Evolutionary conservation across 2,113 vertebrate species (phyloP), one percentile per base, ranked within the genome.

Genomic region (Lethenteron reissneri): DNA sequence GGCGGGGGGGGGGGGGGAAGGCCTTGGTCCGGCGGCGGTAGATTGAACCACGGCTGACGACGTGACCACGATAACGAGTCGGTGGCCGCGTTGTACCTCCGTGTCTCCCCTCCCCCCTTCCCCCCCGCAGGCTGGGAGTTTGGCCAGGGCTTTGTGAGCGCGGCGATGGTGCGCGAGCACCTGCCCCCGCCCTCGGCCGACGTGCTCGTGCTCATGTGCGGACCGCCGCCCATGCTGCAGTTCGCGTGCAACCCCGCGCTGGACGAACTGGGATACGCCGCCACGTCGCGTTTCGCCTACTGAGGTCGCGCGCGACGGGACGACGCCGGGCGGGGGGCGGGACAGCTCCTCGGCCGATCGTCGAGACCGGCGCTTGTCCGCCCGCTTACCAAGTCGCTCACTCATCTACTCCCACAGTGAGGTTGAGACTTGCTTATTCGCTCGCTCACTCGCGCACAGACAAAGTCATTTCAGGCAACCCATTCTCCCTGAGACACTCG

Each of bases 161-260:
- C 96, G 71, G 84, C 89, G 56, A 92, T 96, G 94, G 80, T 97
- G 72, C 82, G 79, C 57, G 80, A 85, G 1, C 88, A 85, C 71
- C 83, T 97, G 15, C 92, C 88, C 0, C 80, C 85, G 0, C 86
- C 89, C 0, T 74, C 82, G 0, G 85, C 84, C 0, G 85, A 92
- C 71, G 82, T 85, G 2, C 82, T 96, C 72, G 81, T 95, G 73
- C 84, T 97, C 70, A 88, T 95, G 89, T 97, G 94, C 1, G 92
- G 94, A 0, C 94, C 94, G 3, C 94, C 92, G 2, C 91, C 90
- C 1, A 97, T 97, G 94, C 88, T 97, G 80, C 89, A 97, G 82
- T 92, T 85, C 0, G 94, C 94, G 71, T 95, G 90, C 80, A 83
- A 87, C 82, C 92, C 92, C 72, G 94, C 86, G 78, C 81, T 97